phyloP scores from a whole-genome alignment of 1,140 invertebrate genomes.

The Brachionus asplanchnoidis region DNA sequence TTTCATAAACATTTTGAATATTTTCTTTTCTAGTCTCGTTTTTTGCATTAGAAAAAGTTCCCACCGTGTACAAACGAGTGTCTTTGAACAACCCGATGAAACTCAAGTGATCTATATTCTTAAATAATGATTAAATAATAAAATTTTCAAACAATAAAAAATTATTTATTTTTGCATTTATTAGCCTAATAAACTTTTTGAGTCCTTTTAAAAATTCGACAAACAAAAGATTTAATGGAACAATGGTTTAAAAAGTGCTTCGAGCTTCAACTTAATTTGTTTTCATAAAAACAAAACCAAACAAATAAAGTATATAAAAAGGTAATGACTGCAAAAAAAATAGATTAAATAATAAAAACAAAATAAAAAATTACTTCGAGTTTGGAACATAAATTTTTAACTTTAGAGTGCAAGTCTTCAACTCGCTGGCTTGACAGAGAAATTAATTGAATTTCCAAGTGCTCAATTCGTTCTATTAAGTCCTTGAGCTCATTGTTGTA shows the following conservation, averaged over 20 bases:
- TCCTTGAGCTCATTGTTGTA: conserved; percentile 15
- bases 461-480: background rate
- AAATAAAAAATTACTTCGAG: background rate
- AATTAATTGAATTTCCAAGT: background rate
- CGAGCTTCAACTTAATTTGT: background rate
- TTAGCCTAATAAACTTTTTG: background rate
- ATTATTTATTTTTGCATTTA: no score
- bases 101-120: conserved; percentile 31
- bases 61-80: background rate
- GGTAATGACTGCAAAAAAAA: background rate
- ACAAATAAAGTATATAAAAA: background rate
- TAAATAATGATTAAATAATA: background rate
- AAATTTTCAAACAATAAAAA: background rate
- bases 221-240: background rate
- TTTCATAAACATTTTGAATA: background rate
- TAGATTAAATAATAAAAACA: background rate
- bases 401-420: background rate
- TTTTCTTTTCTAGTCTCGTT: conserved; percentile 1
- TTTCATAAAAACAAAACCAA: background rate
- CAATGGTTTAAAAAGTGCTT: background rate
- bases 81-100: conserved; percentile 25
- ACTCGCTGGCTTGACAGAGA: background rate
- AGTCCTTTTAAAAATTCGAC: background rate
- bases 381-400: background rate
- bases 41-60: background rate